These are phyloP conservation scores for Limanda limanda DNA, from an alignment of 2,113 vertebrate species.

Conservation along the genomic window DNA sequence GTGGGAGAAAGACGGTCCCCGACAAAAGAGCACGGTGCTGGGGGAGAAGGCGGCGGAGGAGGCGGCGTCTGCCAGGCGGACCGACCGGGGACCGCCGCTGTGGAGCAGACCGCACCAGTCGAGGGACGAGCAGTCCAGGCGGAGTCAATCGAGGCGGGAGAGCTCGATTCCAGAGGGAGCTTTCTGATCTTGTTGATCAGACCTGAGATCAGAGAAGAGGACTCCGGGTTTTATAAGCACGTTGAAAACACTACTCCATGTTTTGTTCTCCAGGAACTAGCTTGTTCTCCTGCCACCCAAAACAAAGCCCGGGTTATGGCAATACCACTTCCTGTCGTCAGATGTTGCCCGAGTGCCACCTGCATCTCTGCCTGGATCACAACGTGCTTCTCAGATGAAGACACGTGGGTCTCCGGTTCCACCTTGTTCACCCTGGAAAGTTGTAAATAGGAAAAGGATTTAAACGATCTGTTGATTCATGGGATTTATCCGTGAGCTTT, in stretches of 20 bases:
- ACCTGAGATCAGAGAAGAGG: too few species aligned
- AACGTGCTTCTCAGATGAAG: too few species aligned
- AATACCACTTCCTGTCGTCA: conserved; percentile 11
- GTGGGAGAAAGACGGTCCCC: conserved; percentile 27
- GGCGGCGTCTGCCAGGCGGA: conserved; percentile 60
- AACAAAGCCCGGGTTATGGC: not conserved
- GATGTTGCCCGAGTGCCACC: conserved; percentile 37
- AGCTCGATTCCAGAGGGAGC: accelerated
- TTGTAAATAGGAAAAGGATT: too few species aligned
- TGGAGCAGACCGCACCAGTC: conserved; percentile 62
- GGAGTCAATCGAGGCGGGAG: conserved; percentile 39
- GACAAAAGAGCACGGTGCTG: conserved; percentile 69
- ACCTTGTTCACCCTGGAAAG: too few species aligned
- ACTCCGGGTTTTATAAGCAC: not conserved
- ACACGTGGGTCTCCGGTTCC: too few species aligned
- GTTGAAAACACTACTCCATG: not conserved
- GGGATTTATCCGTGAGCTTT: too few species aligned
- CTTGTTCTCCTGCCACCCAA: not conserved
- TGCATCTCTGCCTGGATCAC: not conserved
- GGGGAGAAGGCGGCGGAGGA: conserved; percentile 45
- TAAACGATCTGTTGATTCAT: too few species aligned
- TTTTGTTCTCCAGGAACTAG: not conserved
- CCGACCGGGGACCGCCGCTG: conserved; percentile 55
- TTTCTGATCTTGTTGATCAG: accelerated
- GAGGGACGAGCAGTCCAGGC: conserved; percentile 40